These are phyloP conservation scores for Holotrichia oblita DNA, from an alignment of 1,140 invertebrate species.

Conservation along the genomic window DNA sequence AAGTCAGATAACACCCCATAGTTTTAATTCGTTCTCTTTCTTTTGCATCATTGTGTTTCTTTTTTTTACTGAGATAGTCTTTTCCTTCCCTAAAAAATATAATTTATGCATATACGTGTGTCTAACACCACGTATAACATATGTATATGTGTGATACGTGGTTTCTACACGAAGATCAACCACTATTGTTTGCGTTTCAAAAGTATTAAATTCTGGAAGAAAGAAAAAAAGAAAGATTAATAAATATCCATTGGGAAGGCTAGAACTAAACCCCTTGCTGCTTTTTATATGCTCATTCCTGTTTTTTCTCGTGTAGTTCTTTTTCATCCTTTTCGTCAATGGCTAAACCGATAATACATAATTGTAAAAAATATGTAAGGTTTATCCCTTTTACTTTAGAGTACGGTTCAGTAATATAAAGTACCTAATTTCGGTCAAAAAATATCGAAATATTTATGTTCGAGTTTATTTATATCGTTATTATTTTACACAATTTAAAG, in stretches of 20 bases:
- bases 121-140: conserved; percentile 2
- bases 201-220: conserved; percentile 32
- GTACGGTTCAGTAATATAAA: conserved; percentile 13
- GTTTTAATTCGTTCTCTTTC: conserved; percentile 30
- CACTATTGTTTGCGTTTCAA: conserved; percentile 14
- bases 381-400: background rate
- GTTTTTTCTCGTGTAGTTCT: conserved; percentile 10
- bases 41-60: background rate
- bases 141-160: conserved; percentile 14
- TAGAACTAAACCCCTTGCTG: conserved; percentile 17
- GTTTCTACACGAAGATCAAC: conserved; percentile 29
- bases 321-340: conserved; percentile 29
- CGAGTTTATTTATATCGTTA: conserved; percentile 19
- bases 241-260: background rate
- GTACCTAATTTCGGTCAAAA: conserved; percentile 35
- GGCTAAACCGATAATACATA: conserved; percentile 25
- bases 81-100: conserved; percentile 17
- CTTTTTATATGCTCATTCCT: conserved; percentile 27
- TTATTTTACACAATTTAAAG: background rate
- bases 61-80: background rate
- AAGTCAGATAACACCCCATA: conserved; percentile 35
- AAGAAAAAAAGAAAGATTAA: conserved; percentile 23
- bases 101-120: conserved; percentile 26
- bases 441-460: conserved; percentile 32
- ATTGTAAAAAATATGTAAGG: conserved; percentile 25